Conservation (phyloP, 2,888 invertebrate genomes). For the Synergus umbraculus region DNA sequence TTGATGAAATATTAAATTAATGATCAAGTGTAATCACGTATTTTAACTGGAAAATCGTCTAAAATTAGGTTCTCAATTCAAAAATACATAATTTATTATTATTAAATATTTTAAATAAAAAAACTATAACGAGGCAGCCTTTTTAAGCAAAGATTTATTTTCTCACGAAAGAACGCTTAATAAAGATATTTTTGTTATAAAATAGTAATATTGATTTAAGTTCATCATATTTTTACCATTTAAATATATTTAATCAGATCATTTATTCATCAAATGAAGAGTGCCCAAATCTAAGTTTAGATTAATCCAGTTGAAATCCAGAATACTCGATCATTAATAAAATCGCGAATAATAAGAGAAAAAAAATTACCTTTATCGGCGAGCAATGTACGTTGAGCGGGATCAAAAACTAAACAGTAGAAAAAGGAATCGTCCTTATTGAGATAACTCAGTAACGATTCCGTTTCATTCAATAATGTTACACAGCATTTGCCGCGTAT, state of each 20-base stretch:
- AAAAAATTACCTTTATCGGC: conserved; percentile 91
- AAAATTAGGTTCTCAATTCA: background rate
- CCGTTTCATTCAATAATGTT: conserved; percentile 98
- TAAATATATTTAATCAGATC: background rate
- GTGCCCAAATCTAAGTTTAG: background rate
- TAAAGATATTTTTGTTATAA: no score
- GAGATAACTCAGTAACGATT: conserved; percentile 96
- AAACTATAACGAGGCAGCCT: no score
- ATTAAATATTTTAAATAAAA: no score
- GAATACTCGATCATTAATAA: background rate
- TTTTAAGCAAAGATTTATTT: no score
- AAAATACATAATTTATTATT: no score
- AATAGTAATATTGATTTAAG: no score
- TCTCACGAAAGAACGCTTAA: no score
- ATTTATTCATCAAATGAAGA: background rate
- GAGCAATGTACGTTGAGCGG: conserved; percentile 97
- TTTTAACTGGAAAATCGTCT: background rate
- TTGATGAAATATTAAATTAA: background rate
- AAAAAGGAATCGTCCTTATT: conserved; percentile 99
- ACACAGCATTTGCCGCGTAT: conserved; percentile 99
- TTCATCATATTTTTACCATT: background rate
- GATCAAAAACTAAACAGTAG: conserved; percentile 99
- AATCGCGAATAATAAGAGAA: background rate
- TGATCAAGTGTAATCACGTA: background rate
- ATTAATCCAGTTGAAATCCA: background rate